Evolutionary conservation across 92 coral and sea anemone species (phyloP).

Genomic region (Zoanthus gigantus): DNA sequence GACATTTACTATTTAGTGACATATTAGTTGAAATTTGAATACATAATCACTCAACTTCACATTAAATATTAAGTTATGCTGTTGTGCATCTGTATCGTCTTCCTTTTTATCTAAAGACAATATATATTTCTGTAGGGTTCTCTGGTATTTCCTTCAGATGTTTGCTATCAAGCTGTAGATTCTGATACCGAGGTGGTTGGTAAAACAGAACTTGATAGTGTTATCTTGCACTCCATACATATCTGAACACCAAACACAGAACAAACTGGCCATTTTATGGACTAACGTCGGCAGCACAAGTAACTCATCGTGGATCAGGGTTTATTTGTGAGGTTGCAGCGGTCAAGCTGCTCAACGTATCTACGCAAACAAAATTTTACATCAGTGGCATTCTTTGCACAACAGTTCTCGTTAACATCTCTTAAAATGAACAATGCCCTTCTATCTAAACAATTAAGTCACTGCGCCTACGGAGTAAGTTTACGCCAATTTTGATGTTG

Average conservation of each 20-base stretch:
- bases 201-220: not conserved
- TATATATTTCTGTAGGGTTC: too few species aligned
- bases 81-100: too few species aligned
- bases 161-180: too few species aligned
- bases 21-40: too few species aligned
- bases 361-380: not conserved
- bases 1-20: too few species aligned
- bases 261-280: not conserved
- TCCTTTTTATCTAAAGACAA: too few species aligned
- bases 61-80: too few species aligned
- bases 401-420: not conserved
- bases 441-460: not conserved
- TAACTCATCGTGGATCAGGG: not conserved
- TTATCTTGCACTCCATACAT: not conserved
- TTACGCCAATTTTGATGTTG: too few species aligned
- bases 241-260: not conserved
- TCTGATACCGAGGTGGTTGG: not conserved
- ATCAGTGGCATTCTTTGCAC: not conserved
- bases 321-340: not conserved
- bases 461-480: too few species aligned
- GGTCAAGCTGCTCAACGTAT: constrained; percentile 20
- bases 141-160: too few species aligned
- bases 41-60: too few species aligned
- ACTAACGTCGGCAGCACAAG: not conserved
- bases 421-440: not conserved